Evolutionary conservation across 1,140 invertebrate species (phyloP).

Genomic region (Solenopsis fugax): DNA sequence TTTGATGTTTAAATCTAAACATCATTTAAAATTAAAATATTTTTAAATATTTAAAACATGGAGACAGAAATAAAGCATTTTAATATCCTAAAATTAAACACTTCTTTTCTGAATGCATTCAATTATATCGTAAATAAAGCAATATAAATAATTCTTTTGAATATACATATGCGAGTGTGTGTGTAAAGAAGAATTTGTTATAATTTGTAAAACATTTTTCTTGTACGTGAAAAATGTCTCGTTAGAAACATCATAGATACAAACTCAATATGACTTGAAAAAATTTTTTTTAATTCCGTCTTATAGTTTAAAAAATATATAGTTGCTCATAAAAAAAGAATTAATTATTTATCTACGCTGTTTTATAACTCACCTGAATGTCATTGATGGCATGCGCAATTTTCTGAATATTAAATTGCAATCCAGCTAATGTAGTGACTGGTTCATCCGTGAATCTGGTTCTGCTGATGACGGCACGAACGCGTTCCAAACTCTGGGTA

Average conservation of each 20-base stretch:
- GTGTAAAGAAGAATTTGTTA: no score
- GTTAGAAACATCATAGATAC: no score
- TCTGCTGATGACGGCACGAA: conserved; percentile 91
- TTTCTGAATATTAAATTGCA: conserved; percentile 94
- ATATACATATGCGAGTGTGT: neutral
- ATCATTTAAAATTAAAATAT: no score
- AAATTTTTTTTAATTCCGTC: neutral
- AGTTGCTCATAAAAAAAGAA: neutral
- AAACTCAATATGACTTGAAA: neutral
- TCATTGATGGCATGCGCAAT: conserved; percentile 92
- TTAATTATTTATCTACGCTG: neutral
- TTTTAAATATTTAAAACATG: no score
- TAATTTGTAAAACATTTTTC: no score
- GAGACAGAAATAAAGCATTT: no score
- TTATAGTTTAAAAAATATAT: neutral
- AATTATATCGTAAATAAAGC: neutral
- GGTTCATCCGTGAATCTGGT: conserved; percentile 92
- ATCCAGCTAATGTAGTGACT: conserved; percentile 91
- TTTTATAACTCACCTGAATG: conserved; percentile 89
- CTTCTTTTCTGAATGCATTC: no score
- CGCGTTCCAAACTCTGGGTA: conserved; percentile 91
- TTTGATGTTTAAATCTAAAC: no score
- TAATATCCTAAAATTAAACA: no score
- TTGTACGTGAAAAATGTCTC: no score
- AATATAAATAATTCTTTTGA: no score